Base-by-base conservation (phyloP, 2,113 vertebrate genomes). In the Reinhardtius hippoglossoides region DNA sequence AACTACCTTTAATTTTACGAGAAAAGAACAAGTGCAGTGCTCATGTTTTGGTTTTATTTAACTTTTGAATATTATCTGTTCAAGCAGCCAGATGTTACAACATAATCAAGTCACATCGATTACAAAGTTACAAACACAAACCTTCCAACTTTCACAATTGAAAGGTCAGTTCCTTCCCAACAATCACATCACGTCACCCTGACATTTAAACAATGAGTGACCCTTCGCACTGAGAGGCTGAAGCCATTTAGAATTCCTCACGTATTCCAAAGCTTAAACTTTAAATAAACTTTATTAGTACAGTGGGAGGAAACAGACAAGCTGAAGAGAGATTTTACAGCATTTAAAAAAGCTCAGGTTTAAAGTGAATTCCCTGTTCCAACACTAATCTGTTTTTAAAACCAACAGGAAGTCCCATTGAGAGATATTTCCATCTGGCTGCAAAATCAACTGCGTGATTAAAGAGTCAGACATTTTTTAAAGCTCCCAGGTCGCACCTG, bases 401-500 rank as follows among this genome's bases (percentile, higher is more conserved):
- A 27, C 27, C 27, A 27, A 5, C 27, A 65, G 61, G 62, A 82
- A 64, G 37, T 77, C 23, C 21, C 44, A 60, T 37, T 26, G 50
- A 4, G 23, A 37, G 46, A 61, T 5, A 15, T 50, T 14, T 71
- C 55, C 16, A 18, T 15, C 27, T 52, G 13, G 15, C 57, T 58
- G 42, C 31, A 4, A 9, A 6, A 55, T 31, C 31, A 16, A 61
- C 18, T 61, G 56, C 13, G 9, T 59, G 48, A 63, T 78, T 76
- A 54, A 54, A 48, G 60, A 81, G 59, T 9, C 40, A 42, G 40
- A 42, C 12, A 13, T 57, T 68, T 56, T 71, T 58, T 4, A 37
- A 44, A 63, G 26, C n/a, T 3, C 24, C n/a, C 54, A 42, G 60
- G 24, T 70, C 58, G 31, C 75, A 74, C 73, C 80, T 83, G 82